Evolutionary conservation across 2,113 vertebrate species (phyloP).

Genomic region (Climacteris rufus): DNA sequence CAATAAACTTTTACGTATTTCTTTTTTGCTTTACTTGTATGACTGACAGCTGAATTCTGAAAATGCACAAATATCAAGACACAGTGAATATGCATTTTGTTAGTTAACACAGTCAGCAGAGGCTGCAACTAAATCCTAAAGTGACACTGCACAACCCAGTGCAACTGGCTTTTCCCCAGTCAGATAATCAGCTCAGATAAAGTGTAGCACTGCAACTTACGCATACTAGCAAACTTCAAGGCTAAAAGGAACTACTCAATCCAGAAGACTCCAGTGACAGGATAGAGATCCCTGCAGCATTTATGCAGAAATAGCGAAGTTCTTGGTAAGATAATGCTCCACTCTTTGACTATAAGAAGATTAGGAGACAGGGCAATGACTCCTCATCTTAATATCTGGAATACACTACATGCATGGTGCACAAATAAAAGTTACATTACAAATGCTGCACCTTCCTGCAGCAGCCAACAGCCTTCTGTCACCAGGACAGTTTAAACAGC

Average conservation of each 20-base stretch:
- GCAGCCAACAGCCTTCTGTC: not conserved
- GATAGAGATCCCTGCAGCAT: not conserved
- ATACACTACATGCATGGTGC: not conserved
- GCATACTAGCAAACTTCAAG: not conserved
- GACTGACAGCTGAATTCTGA: slow-evolving; percentile 86
- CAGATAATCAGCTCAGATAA: not conserved
- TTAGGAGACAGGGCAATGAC: not conserved
- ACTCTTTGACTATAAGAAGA: not conserved
- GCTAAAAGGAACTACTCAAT: not conserved
- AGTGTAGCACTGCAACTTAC: not conserved
- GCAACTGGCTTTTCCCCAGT: not conserved
- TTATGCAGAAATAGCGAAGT: not conserved
- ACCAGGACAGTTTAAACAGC: not conserved
- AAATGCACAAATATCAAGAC: not conserved
- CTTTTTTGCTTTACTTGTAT: slow-evolving; percentile 75
- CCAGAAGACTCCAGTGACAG: not conserved
- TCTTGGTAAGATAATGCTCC: not conserved
- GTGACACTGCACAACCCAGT: not conserved
- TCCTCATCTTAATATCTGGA: not conserved
- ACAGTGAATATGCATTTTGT: not conserved
- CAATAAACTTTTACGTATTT: slow-evolving; percentile 74
- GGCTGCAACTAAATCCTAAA: not conserved
- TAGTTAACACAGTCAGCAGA: not conserved
- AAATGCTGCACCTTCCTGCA: not conserved
- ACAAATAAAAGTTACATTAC: not conserved